phyloP scores from a whole-genome alignment of 2,113 vertebrate species.

The Grammomys surdaster region DNA sequence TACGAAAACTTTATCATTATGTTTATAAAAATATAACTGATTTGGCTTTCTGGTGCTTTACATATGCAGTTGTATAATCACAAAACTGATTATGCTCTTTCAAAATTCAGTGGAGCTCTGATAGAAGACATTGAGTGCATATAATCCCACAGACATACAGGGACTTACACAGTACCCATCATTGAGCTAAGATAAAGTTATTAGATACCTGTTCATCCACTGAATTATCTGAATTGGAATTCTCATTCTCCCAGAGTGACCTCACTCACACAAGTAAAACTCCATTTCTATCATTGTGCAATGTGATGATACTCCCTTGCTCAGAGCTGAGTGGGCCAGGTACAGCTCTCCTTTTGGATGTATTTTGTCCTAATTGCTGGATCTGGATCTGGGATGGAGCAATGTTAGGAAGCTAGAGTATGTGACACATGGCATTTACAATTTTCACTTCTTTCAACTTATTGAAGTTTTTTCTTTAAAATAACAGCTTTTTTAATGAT shows the following conservation, averaged over 20 bases:
- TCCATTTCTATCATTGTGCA: neutral
- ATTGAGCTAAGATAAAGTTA: neutral
- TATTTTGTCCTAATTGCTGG: neutral
- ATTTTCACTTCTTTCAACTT: neutral
- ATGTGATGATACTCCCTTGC: neutral
- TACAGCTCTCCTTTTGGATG: neutral
- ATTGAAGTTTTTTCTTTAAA: neutral
- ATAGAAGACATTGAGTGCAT: neutral
- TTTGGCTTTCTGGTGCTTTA: neutral
- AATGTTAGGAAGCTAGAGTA: neutral
- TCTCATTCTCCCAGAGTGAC: neutral
- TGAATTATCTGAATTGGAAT: neutral
- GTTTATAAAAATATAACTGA: neutral
- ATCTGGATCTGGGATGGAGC: neutral
- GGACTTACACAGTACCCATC: neutral
- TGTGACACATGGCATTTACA: neutral
- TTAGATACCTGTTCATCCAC: neutral
- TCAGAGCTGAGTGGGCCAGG: neutral
- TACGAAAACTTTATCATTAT: neutral
- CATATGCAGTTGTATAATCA: neutral
- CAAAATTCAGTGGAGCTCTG: neutral
- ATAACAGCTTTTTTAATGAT: neutral
- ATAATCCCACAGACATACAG: neutral
- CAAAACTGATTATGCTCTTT: neutral
- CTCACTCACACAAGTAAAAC: neutral